Evolutionary conservation across 2,113 vertebrate genomes (phyloP).

Genomic region (Vanacampus margaritifer): DNA sequence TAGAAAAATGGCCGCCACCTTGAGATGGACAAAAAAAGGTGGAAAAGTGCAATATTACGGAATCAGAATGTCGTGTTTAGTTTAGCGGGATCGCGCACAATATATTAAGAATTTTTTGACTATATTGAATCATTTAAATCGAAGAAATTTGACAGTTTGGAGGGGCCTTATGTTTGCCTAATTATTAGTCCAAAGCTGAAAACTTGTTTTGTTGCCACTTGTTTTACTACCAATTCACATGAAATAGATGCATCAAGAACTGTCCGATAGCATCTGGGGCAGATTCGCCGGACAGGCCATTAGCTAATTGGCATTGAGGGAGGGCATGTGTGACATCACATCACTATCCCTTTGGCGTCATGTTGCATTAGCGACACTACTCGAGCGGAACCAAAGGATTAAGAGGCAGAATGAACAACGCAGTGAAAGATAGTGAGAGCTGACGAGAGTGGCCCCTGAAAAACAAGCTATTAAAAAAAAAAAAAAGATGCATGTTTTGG

Average conservation of each 20-base stretch:
- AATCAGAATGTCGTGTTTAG: too few species aligned
- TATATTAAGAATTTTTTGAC: too few species aligned
- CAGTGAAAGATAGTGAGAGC: not conserved
- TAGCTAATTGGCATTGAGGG: conserved; percentile 25
- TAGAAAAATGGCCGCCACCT: too few species aligned
- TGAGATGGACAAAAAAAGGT: too few species aligned
- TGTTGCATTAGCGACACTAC: not conserved
- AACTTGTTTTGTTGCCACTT: not conserved
- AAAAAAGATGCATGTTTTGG: conserved; percentile 7
- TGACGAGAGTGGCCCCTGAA: not conserved
- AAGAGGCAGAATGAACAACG: not conserved
- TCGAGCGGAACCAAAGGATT: not conserved
- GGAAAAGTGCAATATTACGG: too few species aligned
- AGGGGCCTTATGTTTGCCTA: not conserved
- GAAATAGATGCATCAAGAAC: conserved; percentile 5
- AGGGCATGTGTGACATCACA: not conserved
- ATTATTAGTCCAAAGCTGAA: not conserved
- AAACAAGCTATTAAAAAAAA: conserved; percentile 3
- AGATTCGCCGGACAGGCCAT: not conserved
- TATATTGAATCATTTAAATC: too few species aligned
- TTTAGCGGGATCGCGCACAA: too few species aligned
- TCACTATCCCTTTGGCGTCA: not conserved
- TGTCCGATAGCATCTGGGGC: conserved; percentile 11
- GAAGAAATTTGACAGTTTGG: too few species aligned
- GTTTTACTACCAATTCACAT: not conserved